A percentile compares a stretch with the other conserved stretches of the same genome.
Evolutionary conservation across 2,113 vertebrate genomes (phyloP).

Genomic region (Pantherophis guttatus): DNA sequence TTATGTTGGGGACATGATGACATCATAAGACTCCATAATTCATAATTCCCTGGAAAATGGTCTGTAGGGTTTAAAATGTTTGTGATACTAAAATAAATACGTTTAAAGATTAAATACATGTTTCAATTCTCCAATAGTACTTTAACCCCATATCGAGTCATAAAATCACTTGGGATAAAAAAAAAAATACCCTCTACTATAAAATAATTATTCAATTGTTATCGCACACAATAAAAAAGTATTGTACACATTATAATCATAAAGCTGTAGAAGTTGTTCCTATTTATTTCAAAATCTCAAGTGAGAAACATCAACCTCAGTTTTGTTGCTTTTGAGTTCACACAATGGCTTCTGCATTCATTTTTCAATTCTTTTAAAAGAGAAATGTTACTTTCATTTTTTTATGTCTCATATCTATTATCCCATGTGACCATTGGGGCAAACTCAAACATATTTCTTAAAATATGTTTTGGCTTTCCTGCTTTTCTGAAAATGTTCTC

Average conservation of each 20-base stretch:
- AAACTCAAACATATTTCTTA: slow-evolving; percentile 16
- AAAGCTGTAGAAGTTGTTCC: background rate
- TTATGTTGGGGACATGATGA: background rate
- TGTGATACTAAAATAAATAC: background rate
- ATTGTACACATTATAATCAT: background rate
- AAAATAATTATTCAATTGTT: background rate
- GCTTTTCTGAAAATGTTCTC: background rate
- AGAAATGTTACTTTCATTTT: slow-evolving; percentile 30
- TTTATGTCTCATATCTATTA: slow-evolving; percentile 27
- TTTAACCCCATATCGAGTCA: background rate
- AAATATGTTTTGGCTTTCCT: slow-evolving; percentile 14
- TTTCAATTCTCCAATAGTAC: background rate
- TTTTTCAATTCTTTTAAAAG: slow-evolving; percentile 33
- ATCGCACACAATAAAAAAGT: background rate
- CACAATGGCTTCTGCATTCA: slow-evolving; percentile 27
- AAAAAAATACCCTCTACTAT: background rate
- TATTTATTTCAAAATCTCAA: slow-evolving; percentile 11
- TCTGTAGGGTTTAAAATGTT: background rate
- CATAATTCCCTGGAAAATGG: background rate
- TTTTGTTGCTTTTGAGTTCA: slow-evolving; percentile 53
- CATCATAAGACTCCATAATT: background rate
- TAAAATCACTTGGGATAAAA: background rate
- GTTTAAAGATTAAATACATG: background rate
- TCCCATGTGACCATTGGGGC: slow-evolving; percentile 6
- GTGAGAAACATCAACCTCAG: background rate